Evolutionary conservation across 2,113 vertebrate genomes (phyloP).

Genomic region (Nerophis lumbriciformis): DNA sequence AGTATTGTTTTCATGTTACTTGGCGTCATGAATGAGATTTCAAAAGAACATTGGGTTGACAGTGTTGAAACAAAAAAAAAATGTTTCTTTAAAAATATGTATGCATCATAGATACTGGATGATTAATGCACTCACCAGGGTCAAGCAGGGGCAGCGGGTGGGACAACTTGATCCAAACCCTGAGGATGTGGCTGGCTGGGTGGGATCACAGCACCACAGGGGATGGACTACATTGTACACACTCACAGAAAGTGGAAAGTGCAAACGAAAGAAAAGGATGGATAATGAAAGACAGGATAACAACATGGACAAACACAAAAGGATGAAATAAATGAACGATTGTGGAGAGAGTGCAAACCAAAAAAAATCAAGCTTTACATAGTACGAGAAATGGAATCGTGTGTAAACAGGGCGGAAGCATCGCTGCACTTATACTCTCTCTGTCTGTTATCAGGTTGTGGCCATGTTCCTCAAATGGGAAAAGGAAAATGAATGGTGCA

Average conservation of each 20-base stretch:
- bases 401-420: constrained; percentile 13
- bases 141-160: constrained; percentile 35
- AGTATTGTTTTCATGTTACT: neutral
- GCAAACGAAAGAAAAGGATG: constrained; percentile 34
- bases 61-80: no score
- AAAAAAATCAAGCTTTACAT: constrained; percentile 32
- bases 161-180: constrained; percentile 34
- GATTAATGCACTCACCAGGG: constrained; percentile 50
- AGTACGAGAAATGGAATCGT: constrained; percentile 16
- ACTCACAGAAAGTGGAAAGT: constrained; percentile 2
- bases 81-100: neutral
- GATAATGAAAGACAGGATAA: constrained; percentile 36
- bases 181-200: constrained; percentile 3
- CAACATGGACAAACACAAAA: constrained; percentile 24
- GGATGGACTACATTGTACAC: constrained; percentile 41
- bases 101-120: neutral
- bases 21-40: neutral
- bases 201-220: constrained; percentile 40
- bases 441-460: constrained; percentile 21
- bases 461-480: constrained; percentile 15
- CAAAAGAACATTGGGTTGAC: neutral
- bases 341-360: constrained; percentile 18
- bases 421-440: constrained; percentile 5
- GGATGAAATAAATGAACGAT: constrained; percentile 26
- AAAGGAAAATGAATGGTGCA: constrained; percentile 24